Evolutionary conservation across 1,140 invertebrate species (phyloP).

Genomic region (Trichonephila clavipes): DNA sequence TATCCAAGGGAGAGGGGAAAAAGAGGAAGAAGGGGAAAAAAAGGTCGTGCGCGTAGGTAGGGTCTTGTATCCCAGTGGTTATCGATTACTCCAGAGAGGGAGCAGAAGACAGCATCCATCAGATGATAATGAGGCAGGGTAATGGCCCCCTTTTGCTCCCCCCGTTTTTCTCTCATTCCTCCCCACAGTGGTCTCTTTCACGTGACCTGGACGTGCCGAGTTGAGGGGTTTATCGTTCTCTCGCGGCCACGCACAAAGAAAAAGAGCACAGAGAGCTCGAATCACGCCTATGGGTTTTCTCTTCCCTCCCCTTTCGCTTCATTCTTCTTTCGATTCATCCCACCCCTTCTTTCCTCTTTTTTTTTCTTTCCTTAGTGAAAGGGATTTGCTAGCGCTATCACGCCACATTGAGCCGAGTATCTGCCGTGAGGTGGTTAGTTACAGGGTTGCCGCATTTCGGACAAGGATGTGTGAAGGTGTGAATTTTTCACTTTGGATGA

Average conservation of each 20-base stretch:
- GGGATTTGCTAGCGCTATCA: slow-evolving; percentile 76
- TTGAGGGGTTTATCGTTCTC: slow-evolving; percentile 76
- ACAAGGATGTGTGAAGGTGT: slow-evolving; percentile 30
- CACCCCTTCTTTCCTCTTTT: neutral
- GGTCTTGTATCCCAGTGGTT: slow-evolving; percentile 75
- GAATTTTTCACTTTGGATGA: slow-evolving; percentile 38
- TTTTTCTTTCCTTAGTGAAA: slow-evolving; percentile 12
- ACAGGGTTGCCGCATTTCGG: slow-evolving; percentile 53
- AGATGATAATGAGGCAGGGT: slow-evolving; percentile 77
- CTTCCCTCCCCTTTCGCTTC: neutral
- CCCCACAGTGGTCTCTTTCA: slow-evolving; percentile 70
- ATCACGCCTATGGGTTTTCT: slow-evolving; percentile 71
- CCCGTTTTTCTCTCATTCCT: neutral
- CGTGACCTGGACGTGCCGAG: slow-evolving; percentile 74
- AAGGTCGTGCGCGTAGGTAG: slow-evolving; percentile 64
- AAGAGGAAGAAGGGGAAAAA: slow-evolving; percentile 35
- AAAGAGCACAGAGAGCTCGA: slow-evolving; percentile 65
- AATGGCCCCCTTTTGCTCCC: slow-evolving; percentile 66
- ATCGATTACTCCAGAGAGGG: slow-evolving; percentile 71
- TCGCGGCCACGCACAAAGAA: slow-evolving; percentile 53
- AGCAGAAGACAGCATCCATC: slow-evolving; percentile 76
- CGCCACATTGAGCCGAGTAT: slow-evolving; percentile 75
- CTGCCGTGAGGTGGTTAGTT: slow-evolving; percentile 69
- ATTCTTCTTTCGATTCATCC: slow-evolving; percentile 28
- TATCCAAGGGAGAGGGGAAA: neutral